Percentiles rank a stretch among this genome's conserved stretches.
Evolutionary conservation across 2,113 vertebrate genomes (phyloP).

Genomic region (Halichoeres trimaculatus): DNA sequence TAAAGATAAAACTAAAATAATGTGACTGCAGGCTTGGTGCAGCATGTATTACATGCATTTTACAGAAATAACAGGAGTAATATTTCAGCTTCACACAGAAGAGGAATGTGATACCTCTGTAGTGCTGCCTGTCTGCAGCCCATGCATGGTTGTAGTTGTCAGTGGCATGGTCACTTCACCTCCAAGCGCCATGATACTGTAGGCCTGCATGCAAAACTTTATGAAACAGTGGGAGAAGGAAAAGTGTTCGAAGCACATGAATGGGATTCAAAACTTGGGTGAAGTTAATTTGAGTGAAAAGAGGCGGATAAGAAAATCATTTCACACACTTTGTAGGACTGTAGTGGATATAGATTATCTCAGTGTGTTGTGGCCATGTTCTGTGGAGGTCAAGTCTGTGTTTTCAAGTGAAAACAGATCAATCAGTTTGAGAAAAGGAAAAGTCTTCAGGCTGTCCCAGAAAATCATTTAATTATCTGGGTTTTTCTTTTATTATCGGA

Average conservation of each 20-base stretch:
- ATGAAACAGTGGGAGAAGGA: slow-evolving; percentile 16
- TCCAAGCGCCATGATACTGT: slow-evolving; percentile 50
- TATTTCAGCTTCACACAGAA: slow-evolving; percentile 58
- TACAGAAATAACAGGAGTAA: slow-evolving; percentile 55
- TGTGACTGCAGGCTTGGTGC: slow-evolving; percentile 9
- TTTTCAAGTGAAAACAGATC: slow-evolving; percentile 18
- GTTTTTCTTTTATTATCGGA: too few species aligned
- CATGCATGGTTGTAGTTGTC: slow-evolving; percentile 64
- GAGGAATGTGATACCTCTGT: slow-evolving; percentile 64
- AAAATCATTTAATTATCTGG: neutral
- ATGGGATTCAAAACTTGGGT: neutral
- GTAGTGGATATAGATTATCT: slow-evolving; percentile 35
- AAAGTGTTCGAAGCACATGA: neutral
- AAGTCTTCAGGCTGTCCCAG: neutral
- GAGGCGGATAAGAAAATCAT: neutral
- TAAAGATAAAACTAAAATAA: slow-evolving; percentile 1
- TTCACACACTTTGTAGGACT: neutral
- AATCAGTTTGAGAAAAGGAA: neutral
- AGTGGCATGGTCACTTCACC: slow-evolving; percentile 59
- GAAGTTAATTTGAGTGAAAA: slow-evolving; percentile 11
- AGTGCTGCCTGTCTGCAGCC: slow-evolving; percentile 55
- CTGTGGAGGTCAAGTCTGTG: slow-evolving; percentile 37
- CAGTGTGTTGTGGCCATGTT: slow-evolving; percentile 22
- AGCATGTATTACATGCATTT: slow-evolving; percentile 52
- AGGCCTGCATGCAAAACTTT: slow-evolving; percentile 60